Evolutionary conservation across 2,797 vertebrate species (phyloP).

Genomic region (Sebastes matsubarae): DNA sequence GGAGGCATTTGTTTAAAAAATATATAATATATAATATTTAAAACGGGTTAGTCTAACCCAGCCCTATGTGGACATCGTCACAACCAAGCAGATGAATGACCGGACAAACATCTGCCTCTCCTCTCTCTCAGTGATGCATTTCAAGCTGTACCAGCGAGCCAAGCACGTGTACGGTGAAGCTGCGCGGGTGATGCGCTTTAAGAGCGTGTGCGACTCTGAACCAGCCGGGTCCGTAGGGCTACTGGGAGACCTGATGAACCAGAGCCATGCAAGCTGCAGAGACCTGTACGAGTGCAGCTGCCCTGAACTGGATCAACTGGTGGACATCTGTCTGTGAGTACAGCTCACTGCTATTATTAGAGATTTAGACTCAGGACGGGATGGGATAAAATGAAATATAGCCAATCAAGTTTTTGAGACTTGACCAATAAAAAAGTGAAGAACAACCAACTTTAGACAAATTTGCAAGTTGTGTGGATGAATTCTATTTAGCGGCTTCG

Average conservation of each 20-base stretch:
- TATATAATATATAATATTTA: too few species aligned
- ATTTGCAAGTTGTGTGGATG: background rate
- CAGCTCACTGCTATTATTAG: background rate
- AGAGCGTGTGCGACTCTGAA: constrained; percentile 86
- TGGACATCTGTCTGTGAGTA: constrained; percentile 91
- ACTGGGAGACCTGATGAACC: constrained; percentile 94
- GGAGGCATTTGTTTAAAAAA: background rate
- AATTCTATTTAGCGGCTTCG: background rate
- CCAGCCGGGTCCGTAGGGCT: constrained; percentile 79
- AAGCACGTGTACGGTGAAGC: constrained; percentile 96
- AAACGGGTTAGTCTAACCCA: background rate
- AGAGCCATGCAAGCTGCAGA: constrained; percentile 93
- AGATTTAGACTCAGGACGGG: background rate
- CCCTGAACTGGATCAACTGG: constrained; percentile 92
- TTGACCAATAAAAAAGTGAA: background rate
- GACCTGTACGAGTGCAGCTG: constrained; percentile 98
- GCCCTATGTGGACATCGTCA: background rate
- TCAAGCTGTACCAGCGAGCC: constrained; percentile 92
- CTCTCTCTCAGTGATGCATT: constrained; percentile 80
- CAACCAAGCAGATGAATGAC: background rate
- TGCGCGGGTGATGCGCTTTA: constrained; percentile 89
- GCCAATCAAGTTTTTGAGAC: background rate
- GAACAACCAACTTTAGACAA: background rate
- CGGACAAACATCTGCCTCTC: background rate
- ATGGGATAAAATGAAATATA: background rate